Conservation (phyloP, 2,888 invertebrate genomes). For the Panorpa germanica region DNA sequence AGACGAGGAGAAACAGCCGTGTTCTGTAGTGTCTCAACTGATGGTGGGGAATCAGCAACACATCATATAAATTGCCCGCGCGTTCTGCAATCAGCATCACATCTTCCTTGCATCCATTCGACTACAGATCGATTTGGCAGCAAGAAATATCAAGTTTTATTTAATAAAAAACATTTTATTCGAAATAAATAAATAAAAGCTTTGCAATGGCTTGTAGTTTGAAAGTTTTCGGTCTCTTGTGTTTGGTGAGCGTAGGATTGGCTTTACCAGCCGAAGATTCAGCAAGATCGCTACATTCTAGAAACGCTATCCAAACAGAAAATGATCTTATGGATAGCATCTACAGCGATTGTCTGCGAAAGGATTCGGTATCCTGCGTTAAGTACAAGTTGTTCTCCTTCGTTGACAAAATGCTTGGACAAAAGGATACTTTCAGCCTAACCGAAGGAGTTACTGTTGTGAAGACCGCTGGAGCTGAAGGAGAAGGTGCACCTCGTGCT, state of each 20-base stretch:
- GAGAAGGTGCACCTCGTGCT: conserved; percentile 59
- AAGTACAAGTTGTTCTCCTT: conserved; percentile 75
- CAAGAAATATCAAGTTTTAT: conserved; percentile 5
- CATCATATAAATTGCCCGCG: conserved; percentile 27
- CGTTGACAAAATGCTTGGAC: conserved; percentile 67
- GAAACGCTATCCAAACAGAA: conserved; percentile 43
- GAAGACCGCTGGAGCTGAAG: conserved; percentile 45
- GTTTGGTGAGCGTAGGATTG: conserved; percentile 31
- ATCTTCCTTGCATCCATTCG: conserved; percentile 27
- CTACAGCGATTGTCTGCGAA: conserved; percentile 59
- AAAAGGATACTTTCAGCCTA: conserved; percentile 60
- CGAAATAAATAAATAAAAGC: conserved; percentile 11
- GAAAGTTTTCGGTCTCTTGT: conserved; percentile 30
- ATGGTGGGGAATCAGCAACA: conserved; percentile 15
- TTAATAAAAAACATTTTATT: conserved; percentile 10
- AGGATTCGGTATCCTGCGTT: conserved; percentile 68
- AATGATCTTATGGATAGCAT: conserved; percentile 63
- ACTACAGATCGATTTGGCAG: conserved; percentile 18
- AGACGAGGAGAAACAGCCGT: too few relatives aligned
- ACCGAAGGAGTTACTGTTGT: conserved; percentile 73
- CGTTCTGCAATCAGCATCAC: conserved; percentile 27
- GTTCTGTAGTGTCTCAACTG: too few relatives aligned
- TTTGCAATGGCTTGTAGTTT: conserved; percentile 24
- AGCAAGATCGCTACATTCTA: conserved; percentile 25
- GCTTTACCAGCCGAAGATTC: conserved; percentile 56